Evolutionary conservation across 2,888 invertebrate species (phyloP).

Genomic region (Hofmannophila pseudospretella): DNA sequence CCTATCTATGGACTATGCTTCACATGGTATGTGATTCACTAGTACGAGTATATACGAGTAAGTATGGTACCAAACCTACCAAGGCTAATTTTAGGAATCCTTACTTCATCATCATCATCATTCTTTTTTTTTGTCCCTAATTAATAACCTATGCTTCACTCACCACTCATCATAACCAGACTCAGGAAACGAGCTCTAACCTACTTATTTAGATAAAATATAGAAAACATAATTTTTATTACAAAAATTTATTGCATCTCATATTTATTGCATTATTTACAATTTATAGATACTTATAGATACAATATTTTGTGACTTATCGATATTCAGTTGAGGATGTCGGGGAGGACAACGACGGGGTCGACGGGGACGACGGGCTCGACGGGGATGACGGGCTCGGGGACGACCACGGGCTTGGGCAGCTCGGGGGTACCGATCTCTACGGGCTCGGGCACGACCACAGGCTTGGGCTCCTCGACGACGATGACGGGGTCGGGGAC

Average conservation of each 20-base stretch:
- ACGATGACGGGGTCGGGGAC: conserved; percentile 8
- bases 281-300: conserved; percentile 4
- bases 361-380: not conserved
- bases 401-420: conserved; percentile 10
- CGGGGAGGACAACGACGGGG: conserved; percentile 26
- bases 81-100: no score
- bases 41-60: no score
- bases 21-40: no score
- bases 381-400: conserved; percentile 13
- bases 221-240: no score
- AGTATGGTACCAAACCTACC: no score
- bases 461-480: conserved; percentile 4
- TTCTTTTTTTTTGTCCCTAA: no score
- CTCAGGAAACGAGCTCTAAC: no score
- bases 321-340: conserved; percentile 33
- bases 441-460: conserved; percentile 11
- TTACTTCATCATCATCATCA: no score
- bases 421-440: conserved; percentile 9
- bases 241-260: conserved; percentile 11
- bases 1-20: no score
- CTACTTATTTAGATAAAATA: no score
- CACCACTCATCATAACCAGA: no score
- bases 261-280: conserved; percentile 6
- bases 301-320: not conserved
- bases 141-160: no score